A percentile compares a stretch with the other conserved stretches of the same genome.
Conservation (phyloP, 1,140 invertebrate species). For the Onthophagus taurus region DNA sequence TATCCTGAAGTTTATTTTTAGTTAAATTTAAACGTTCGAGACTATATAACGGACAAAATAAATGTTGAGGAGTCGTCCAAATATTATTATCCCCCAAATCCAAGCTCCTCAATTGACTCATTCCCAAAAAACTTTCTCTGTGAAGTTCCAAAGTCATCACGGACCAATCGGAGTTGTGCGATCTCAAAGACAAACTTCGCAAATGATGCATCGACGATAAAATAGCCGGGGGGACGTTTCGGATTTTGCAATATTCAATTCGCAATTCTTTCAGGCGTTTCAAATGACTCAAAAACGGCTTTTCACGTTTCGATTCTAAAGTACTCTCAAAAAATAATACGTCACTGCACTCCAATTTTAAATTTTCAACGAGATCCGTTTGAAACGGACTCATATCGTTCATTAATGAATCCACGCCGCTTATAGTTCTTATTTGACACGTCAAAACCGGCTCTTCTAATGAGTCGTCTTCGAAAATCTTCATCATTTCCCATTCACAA, state of each 20-base stretch:
- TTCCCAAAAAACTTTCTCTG: slow-evolving; percentile 55
- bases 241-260: slow-evolving; percentile 71
- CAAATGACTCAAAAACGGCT: slow-evolving; percentile 54
- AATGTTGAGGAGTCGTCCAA: slow-evolving; percentile 59
- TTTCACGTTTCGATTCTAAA: slow-evolving; percentile 46
- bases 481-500: slow-evolving; percentile 55
- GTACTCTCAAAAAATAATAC: slow-evolving; percentile 69
- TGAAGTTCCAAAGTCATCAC: slow-evolving; percentile 66
- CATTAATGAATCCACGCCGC: slow-evolving; percentile 56
- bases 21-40: slow-evolving; percentile 64
- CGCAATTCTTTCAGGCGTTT: slow-evolving; percentile 56
- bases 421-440: slow-evolving; percentile 64
- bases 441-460: slow-evolving; percentile 44
- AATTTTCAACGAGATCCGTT: slow-evolving; percentile 54
- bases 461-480: slow-evolving; percentile 42
- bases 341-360: slow-evolving; percentile 69
- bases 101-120: slow-evolving; percentile 57
- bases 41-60: slow-evolving; percentile 64
- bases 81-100: slow-evolving; percentile 74
- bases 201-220: slow-evolving; percentile 58
- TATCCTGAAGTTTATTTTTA: slow-evolving; percentile 67
- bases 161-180: slow-evolving; percentile 72
- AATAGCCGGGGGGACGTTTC: slow-evolving; percentile 56
- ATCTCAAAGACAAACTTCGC: slow-evolving; percentile 56
- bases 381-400: slow-evolving; percentile 54